Percentiles rank a stretch among this genome's conserved stretches.
Evolutionary conservation across 1,140 invertebrate genomes (phyloP).

Genomic region (Drosophila equinoxialis): DNA sequence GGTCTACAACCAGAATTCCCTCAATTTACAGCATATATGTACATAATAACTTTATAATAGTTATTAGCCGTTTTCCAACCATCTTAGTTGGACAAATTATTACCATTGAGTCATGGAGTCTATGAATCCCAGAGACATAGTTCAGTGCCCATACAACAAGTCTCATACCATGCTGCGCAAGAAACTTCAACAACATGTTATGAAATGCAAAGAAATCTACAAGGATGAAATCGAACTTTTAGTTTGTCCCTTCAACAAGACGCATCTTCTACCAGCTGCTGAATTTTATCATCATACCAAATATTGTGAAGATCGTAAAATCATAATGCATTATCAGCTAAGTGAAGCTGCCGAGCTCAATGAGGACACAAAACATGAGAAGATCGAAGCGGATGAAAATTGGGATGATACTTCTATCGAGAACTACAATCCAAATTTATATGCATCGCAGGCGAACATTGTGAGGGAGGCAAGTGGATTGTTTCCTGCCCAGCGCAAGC

Average conservation of each 20-base stretch:
- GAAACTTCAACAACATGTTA: conserved; percentile 59
- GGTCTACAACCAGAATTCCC: too few relatives aligned
- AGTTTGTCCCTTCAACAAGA: conserved; percentile 65
- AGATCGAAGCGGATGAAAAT: conserved; percentile 64
- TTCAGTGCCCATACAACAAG: conserved; percentile 67
- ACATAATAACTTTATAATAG: too few relatives aligned
- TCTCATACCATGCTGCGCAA: conserved; percentile 66
- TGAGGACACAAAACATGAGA: conserved; percentile 53
- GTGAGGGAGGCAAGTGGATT: conserved; percentile 54
- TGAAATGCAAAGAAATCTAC: conserved; percentile 57
- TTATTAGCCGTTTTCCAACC: too few relatives aligned
- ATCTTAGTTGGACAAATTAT: too few relatives aligned
- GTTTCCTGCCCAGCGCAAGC: conserved; percentile 59
- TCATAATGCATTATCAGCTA: conserved; percentile 62
- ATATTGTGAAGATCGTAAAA: conserved; percentile 63
- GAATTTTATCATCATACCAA: conserved; percentile 57
- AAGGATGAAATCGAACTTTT: conserved; percentile 61
- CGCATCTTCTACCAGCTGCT: conserved; percentile 55
- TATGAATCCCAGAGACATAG: conserved; percentile 53
- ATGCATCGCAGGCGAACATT: conserved; percentile 53
- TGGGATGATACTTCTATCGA: conserved; percentile 59
- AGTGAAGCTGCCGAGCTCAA: conserved; percentile 34
- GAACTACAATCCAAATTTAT: conserved; percentile 58
- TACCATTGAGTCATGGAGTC: conserved; percentile 8
- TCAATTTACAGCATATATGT: too few relatives aligned